phyloP scores from a whole-genome alignment of 2,797 vertebrate genomes.

The Centroberyx gerrardi region DNA sequence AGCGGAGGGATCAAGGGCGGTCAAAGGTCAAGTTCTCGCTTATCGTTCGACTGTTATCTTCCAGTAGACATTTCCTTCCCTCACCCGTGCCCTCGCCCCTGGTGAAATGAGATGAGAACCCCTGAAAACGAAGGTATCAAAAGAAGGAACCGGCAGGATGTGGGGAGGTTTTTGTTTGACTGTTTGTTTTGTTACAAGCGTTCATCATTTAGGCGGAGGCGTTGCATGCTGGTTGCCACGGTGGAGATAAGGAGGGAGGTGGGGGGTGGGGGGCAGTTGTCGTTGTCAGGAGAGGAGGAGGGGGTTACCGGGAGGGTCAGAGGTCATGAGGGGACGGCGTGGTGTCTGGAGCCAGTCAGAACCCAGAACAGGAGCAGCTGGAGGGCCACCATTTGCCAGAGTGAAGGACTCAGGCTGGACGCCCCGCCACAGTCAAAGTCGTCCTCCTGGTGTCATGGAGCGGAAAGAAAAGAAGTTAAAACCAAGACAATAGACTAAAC shows the following conservation, averaged over 20 bases:
- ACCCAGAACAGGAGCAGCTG: slow-evolving; percentile 93
- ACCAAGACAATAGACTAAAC: not conserved
- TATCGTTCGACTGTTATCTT: slow-evolving; percentile 42
- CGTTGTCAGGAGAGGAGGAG: slow-evolving; percentile 73
- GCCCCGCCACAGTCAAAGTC: slow-evolving; percentile 93
- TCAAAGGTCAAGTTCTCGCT: slow-evolving; percentile 48
- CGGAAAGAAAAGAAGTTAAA: slow-evolving; percentile 23
- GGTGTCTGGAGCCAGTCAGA: slow-evolving; percentile 87
- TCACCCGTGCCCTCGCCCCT: slow-evolving; percentile 15
- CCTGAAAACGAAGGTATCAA: slow-evolving; percentile 54
- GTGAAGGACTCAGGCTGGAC: slow-evolving; percentile 90
- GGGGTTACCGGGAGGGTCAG: slow-evolving; percentile 63
- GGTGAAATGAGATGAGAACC: slow-evolving; percentile 47
- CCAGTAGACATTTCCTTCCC: slow-evolving; percentile 26
- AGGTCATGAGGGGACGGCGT: slow-evolving; percentile 89
- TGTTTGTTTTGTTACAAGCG: slow-evolving; percentile 12
- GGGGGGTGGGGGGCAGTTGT: slow-evolving; percentile 8
- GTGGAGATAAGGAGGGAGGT: slow-evolving; percentile 32
- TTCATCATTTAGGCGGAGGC: slow-evolving; percentile 60
- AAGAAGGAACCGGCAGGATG: slow-evolving; percentile 35
- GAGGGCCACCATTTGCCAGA: slow-evolving; percentile 88
- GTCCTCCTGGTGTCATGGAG: slow-evolving; percentile 87
- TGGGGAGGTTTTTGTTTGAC: slow-evolving; percentile 32
- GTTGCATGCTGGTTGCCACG: slow-evolving; percentile 71
- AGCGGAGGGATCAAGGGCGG: slow-evolving; percentile 36